Percentiles rank a stretch among this genome's conserved stretches.
These are phyloP conservation scores for Pachydiplax longipennis DNA, from an alignment of 2,888 invertebrate species.

Conservation along the genomic window DNA sequence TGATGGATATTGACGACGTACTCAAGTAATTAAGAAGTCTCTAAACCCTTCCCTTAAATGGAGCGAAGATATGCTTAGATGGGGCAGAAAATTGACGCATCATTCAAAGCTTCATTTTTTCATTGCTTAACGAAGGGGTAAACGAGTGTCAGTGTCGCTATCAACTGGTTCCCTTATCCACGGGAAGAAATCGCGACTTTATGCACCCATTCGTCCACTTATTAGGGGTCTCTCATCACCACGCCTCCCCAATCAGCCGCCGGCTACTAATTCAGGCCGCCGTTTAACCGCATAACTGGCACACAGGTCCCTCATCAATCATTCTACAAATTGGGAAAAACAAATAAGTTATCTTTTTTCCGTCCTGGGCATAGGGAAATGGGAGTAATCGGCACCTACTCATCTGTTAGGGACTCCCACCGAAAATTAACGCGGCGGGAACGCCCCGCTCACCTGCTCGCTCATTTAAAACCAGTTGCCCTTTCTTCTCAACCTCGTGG, in stretches of 20 bases:
- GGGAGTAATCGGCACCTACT: neutral
- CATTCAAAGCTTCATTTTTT: neutral
- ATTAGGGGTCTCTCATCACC: neutral
- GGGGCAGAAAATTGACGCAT: neutral
- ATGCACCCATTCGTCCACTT: neutral
- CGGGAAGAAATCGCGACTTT: neutral
- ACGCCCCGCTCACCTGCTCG: slow-evolving; percentile 21
- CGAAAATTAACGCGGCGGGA: slow-evolving; percentile 20
- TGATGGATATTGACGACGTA: too few relatives aligned
- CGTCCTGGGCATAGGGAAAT: neutral
- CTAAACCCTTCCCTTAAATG: neutral
- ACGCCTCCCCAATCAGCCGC: neutral
- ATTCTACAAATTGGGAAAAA: slow-evolving; percentile 18
- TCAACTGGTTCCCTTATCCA: neutral
- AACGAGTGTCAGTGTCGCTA: neutral
- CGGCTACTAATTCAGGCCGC: neutral
- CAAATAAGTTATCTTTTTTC: slow-evolving; percentile 8
- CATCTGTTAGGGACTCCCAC: neutral
- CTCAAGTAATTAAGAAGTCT: too few relatives aligned
- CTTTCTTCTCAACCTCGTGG: too few relatives aligned
- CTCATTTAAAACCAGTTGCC: neutral
- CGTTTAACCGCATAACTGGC: neutral
- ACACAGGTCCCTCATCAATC: neutral
- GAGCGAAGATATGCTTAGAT: neutral
- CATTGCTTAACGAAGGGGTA: neutral